Evolutionary conservation across 35 echinoderm and acorn worm genomes (phyloP).

Genomic region (Ptychodera flava): DNA sequence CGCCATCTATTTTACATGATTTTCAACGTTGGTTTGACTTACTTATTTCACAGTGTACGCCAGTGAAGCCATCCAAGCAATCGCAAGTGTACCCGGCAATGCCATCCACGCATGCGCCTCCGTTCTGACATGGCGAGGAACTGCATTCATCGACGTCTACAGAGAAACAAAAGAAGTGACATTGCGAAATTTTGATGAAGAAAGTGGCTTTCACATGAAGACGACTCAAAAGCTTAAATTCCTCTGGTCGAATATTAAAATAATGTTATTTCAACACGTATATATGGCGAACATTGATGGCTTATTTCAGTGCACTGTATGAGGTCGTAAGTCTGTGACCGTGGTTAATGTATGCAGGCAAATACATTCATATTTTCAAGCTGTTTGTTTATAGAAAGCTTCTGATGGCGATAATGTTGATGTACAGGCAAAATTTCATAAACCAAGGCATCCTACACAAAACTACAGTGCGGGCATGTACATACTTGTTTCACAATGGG

Average conservation of each 20-base stretch:
- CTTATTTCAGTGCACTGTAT: background rate
- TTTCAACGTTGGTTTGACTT: too few species aligned
- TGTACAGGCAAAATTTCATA: too few species aligned
- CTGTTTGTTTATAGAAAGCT: too few species aligned
- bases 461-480: too few species aligned
- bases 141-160: conserved; percentile 16
- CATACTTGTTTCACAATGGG: conserved; percentile 8
- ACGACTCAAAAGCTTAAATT: background rate
- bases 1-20: too few species aligned
- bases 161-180: background rate
- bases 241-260: background rate
- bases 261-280: background rate
- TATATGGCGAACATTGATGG: background rate
- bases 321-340: background rate
- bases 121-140: conserved; percentile 47
- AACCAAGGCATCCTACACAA: too few species aligned
- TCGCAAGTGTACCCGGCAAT: conserved; percentile 46
- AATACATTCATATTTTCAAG: too few species aligned
- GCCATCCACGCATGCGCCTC: conserved; percentile 42
- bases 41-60: conserved; percentile 54
- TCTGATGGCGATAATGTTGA: too few species aligned
- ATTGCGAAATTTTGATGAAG: background rate
- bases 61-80: conserved; percentile 43
- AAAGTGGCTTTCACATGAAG: background rate
- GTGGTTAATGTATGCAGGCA: too few species aligned